Conservation (phyloP, 2,797 vertebrate genomes). For the Rhinophrynus dorsalis region DNA sequence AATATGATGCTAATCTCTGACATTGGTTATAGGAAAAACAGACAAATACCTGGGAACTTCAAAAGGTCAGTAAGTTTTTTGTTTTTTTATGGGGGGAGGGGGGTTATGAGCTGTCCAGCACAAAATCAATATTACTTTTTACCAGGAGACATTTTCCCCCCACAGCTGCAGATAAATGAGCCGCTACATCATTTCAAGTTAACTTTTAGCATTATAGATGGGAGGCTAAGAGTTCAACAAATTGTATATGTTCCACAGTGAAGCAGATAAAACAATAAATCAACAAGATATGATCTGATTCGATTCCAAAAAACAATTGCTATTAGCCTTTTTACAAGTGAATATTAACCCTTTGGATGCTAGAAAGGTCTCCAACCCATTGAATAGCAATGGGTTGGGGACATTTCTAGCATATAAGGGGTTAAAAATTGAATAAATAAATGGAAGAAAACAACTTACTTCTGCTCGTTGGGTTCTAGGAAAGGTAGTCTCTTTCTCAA, state of each 20-base stretch:
- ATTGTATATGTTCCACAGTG: not conserved
- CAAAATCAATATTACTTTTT: not conserved
- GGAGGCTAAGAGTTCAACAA: not conserved
- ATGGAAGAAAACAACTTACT: constrained; percentile 70
- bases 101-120: constrained; percentile 12
- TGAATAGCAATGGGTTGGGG: too few species aligned
- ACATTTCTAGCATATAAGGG: too few species aligned
- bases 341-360: too few species aligned
- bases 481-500: constrained; percentile 82
- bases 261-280: not conserved
- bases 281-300: not conserved
- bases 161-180: too few species aligned
- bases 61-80: not conserved
- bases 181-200: too few species aligned
- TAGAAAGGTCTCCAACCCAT: too few species aligned
- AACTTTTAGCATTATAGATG: not conserved
- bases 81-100: too few species aligned
- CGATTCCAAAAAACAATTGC: too few species aligned
- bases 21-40: not conserved
- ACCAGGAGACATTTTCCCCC: too few species aligned
- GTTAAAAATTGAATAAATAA: too few species aligned
- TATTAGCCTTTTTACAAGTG: too few species aligned
- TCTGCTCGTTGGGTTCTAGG: constrained; percentile 91
- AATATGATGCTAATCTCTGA: not conserved
- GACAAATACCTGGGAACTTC: not conserved